Percentiles rank a stretch among this genome's conserved stretches.
These are phyloP conservation scores for Dastarcus helophoroides DNA, from an alignment of 2,888 invertebrate species.

Conservation along the genomic window DNA sequence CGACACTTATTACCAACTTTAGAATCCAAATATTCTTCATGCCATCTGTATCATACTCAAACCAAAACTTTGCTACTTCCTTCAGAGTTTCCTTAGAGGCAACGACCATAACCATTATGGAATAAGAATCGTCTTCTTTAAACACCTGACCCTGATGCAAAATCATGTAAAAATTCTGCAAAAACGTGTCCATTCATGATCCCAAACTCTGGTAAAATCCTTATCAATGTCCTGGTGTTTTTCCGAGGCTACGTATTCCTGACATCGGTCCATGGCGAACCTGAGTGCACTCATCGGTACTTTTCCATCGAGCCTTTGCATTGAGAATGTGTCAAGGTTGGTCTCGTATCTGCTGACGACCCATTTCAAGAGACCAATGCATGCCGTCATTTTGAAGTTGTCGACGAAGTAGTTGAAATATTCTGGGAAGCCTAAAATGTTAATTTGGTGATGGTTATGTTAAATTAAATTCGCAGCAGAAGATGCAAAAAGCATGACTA, in stretches of 20 bases:
- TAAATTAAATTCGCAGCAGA: no score
- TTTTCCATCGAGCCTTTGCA: constrained; percentile 49
- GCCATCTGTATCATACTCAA: constrained; percentile 77
- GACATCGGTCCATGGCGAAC: constrained; percentile 69
- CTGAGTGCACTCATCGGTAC: constrained; percentile 67
- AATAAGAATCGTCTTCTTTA: constrained; percentile 18
- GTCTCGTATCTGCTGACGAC: constrained; percentile 43
- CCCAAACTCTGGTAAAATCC: constrained; percentile 49
- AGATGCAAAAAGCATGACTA: no score
- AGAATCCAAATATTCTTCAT: constrained; percentile 86
- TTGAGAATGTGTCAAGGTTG: constrained; percentile 42
- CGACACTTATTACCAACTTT: constrained; percentile 88
- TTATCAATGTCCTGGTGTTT: constrained; percentile 67
- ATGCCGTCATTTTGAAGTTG: constrained; percentile 82
- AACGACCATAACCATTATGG: constrained; percentile 24
- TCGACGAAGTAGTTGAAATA: constrained; percentile 75
- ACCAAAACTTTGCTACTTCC: constrained; percentile 61
- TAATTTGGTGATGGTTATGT: no score
- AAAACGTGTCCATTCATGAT: constrained; percentile 82
- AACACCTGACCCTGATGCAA: constrained; percentile 48
- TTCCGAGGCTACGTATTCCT: constrained; percentile 62
- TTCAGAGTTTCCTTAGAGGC: constrained; percentile 51
- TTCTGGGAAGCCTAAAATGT: constrained; percentile 54
- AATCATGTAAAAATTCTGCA: constrained; percentile 54
- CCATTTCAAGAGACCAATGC: constrained; percentile 73